phyloP scores from a whole-genome alignment of 2,888 invertebrate genomes.

The Euzophera pinguis region DNA sequence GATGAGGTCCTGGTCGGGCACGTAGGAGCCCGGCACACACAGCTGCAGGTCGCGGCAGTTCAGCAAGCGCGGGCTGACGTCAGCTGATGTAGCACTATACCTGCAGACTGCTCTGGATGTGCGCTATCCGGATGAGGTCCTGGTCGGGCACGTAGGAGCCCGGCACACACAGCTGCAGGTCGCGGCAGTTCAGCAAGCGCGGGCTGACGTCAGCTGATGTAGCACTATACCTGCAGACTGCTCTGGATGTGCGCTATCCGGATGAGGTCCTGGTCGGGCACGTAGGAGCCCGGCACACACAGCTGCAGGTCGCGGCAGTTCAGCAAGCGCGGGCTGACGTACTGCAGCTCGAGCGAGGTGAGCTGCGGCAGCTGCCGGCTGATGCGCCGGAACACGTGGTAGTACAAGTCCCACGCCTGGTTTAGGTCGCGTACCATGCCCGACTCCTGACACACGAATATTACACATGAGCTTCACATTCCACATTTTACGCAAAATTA shows the following conservation, averaged over 20 bases:
- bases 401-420: constrained; percentile 99
- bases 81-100: constrained; percentile 52
- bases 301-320: constrained; percentile 95
- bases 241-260: constrained; percentile 94
- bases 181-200: no score
- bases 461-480: neutral
- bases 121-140: constrained; percentile 91
- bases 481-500: no score
- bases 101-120: constrained; percentile 94
- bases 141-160: constrained; percentile 98
- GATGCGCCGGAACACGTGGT: constrained; percentile 98
- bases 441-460: constrained; percentile 77
- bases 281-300: constrained; percentile 98
- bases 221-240: constrained; percentile 85
- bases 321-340: constrained; percentile 95
- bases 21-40: no score
- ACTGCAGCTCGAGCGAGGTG: constrained; percentile 94
- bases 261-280: constrained; percentile 93
- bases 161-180: constrained; percentile 98
- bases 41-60: no score
- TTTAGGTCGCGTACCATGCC: constrained; percentile 94
- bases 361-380: constrained; percentile 96
- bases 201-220: no score
- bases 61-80: no score
- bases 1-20: no score